phyloP scores from a whole-genome alignment of 2,797 vertebrate genomes.

The Melanotaenia nigrans region DNA sequence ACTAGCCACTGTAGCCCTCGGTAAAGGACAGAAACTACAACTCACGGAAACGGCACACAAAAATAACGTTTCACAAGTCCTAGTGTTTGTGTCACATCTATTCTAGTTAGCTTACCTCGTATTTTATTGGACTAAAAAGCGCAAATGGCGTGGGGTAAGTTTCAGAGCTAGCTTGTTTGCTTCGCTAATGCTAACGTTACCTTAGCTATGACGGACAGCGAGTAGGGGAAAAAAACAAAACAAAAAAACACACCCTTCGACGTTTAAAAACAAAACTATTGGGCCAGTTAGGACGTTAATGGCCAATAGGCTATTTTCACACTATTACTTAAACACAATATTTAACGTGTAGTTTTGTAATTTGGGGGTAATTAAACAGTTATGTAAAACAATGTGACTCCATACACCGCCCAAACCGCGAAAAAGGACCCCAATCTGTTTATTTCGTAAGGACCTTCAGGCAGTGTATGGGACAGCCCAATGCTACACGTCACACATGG shows the following conservation, averaged over 20 bases:
- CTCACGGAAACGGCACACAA: neutral
- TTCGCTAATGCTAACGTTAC: constrained; percentile 49
- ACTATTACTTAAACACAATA: constrained; percentile 20
- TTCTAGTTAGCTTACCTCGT: constrained; percentile 49
- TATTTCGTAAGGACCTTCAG: constrained; percentile 82
- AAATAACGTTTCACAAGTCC: neutral
- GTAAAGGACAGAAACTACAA: neutral
- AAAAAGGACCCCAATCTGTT: constrained; percentile 80
- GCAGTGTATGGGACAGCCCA: constrained; percentile 61
- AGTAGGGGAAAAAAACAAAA: constrained; percentile 31
- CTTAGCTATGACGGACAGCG: constrained; percentile 49
- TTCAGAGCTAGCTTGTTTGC: constrained; percentile 26
- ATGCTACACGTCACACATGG: constrained; percentile 3
- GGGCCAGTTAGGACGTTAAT: constrained; percentile 16
- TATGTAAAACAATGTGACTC: constrained; percentile 63
- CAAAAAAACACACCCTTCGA: constrained; percentile 66
- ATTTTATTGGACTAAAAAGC: constrained; percentile 24
- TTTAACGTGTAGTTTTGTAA: too few relatives aligned
- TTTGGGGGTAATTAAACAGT: constrained; percentile 10
- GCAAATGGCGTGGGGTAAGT: constrained; percentile 11
- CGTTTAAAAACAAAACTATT: constrained; percentile 39
- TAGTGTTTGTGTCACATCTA: neutral
- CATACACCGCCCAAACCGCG: constrained; percentile 24
- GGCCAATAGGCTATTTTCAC: neutral
- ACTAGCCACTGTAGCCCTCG: neutral